Base-by-base conservation (phyloP, 2,888 invertebrate genomes). In the Silvanus unidentatus region DNA sequence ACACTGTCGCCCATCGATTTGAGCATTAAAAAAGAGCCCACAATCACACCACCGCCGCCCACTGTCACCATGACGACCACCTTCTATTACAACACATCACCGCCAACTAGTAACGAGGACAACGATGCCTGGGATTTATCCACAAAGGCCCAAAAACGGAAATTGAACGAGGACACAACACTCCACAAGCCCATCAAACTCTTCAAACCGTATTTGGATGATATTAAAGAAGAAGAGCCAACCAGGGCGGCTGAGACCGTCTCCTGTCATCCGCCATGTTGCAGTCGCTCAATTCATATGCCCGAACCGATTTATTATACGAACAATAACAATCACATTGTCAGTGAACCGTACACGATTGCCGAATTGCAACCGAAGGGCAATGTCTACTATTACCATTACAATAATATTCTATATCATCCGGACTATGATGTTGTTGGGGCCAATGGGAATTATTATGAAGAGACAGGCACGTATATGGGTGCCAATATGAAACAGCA, bases 191-290 rank as follows among this genome's bases (percentile, higher is more conserved):
- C 86, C 42, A 81, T 84, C 58, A 87, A 87, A 65, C 72, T 87
- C 32, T 88, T 88, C 71, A 83, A 87, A 64, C 88, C 87, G 22
- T 88, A 87, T 68, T 74, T 86, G 40, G 75, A 84, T 50, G 85
- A 82, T 59, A 78, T 83, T 35, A 75, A 79, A 35, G 77, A 77
- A 44, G 76, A 52, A 42, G 48, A 49, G 64, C 67, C 10, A 54
- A 53, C 38, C 52, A 48, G 34, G 48, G 45, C 45, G 45, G 52
- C 15, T 52, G 54, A 36, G 45, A 43, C 35, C 43, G 22, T 42
- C 63, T 48, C 52, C 11, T 50, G 52, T 16, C 37, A 52, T 2
- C 44, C 47, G 1, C 55, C 56, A 14, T 49, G 55, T 12, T 62
- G 75, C 75, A 68, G 72, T 73, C 62, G 73, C 76, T 40, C 42